Conservation (phyloP, 2,113 vertebrate genomes). For the Nipponia nippon region DNA sequence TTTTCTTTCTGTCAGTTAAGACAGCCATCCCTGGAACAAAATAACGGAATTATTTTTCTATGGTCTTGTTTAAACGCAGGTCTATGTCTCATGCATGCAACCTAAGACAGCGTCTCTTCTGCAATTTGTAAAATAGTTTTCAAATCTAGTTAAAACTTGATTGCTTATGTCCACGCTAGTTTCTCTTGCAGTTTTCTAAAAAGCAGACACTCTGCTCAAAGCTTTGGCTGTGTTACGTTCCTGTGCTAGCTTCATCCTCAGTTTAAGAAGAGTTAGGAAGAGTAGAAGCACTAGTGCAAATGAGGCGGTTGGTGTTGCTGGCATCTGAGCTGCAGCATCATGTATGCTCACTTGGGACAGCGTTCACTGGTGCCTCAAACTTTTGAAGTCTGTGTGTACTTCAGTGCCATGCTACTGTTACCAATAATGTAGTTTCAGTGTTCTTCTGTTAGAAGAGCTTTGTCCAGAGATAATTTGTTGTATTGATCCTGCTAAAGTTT, state of each 20-base stretch:
- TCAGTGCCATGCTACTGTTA: neutral
- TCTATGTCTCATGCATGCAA: neutral
- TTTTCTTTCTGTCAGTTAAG: neutral
- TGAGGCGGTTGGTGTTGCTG: neutral
- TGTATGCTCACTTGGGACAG: neutral
- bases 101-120: neutral
- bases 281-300: neutral
- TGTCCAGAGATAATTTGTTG: neutral
- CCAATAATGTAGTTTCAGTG: neutral
- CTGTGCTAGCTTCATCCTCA: neutral
- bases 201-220: neutral
- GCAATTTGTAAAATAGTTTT: neutral
- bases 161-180: neutral
- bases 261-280: neutral
- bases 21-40: neutral
- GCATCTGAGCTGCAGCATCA: neutral
- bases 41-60: neutral
- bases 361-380: neutral
- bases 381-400: neutral
- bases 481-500: neutral
- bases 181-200: neutral
- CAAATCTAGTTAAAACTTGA: neutral
- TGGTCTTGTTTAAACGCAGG: neutral
- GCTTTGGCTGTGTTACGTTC: neutral
- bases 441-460: neutral